A percentile compares a stretch with the other conserved stretches of the same genome.
phyloP scores from a whole-genome alignment of 2,113 vertebrate genomes.

The Protobothrops mucrosquamatus region DNA sequence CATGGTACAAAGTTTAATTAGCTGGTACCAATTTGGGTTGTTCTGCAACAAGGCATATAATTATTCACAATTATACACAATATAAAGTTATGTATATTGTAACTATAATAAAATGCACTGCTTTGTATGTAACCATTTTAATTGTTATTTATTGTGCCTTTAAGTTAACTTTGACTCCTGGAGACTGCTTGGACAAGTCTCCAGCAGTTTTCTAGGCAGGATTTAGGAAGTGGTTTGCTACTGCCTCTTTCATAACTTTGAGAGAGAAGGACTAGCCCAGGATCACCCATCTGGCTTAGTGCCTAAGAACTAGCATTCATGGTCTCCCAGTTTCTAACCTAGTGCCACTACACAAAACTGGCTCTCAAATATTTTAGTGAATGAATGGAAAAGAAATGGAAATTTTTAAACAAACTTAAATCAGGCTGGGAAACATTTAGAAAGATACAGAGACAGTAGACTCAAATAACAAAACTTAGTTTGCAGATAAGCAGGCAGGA shows the following conservation, averaged over 20 bases:
- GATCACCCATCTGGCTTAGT: neutral
- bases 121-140: neutral
- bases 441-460: neutral
- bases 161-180: neutral
- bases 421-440: neutral
- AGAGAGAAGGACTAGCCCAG: neutral
- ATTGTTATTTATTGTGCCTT: neutral
- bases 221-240: neutral
- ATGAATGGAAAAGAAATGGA: neutral
- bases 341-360: neutral
- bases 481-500: neutral
- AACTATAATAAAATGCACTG: neutral
- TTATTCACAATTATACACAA: neutral
- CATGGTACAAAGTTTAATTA: neutral
- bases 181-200: neutral
- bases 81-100: neutral
- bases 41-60: neutral
- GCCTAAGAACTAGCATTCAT: neutral
- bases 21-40: neutral
- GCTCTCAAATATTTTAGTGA: neutral
- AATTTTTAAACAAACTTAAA: neutral
- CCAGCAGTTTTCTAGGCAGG: neutral
- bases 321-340: neutral
- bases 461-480: neutral
- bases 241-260: neutral